phyloP scores from a whole-genome alignment of 2,113 vertebrate genomes.

The Vombatus ursinus region DNA sequence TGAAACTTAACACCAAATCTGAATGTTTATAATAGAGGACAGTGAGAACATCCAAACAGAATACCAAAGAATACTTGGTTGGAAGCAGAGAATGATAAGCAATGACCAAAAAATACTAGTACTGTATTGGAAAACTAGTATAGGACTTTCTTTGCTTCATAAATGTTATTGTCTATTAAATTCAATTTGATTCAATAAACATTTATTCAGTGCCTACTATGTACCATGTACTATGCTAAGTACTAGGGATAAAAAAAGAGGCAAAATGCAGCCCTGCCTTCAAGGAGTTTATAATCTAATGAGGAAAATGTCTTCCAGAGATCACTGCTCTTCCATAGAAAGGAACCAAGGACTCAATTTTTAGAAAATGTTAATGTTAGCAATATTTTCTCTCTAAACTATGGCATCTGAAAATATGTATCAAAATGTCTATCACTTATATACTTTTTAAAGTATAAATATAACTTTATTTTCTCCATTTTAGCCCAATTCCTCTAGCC shows the following conservation, averaged over 20 bases:
- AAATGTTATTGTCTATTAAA: neutral
- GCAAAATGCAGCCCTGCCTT: neutral
- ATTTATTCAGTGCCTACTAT: neutral
- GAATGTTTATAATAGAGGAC: neutral
- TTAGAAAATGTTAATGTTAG: neutral
- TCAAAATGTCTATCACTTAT: neutral
- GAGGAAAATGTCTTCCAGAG: neutral
- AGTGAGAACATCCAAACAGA: constrained; percentile 1
- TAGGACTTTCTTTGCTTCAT: neutral
- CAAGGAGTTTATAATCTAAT: neutral
- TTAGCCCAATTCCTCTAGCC: neutral
- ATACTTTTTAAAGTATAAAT: neutral
- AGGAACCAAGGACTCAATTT: neutral
- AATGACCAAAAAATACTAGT: neutral
- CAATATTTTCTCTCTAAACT: neutral
- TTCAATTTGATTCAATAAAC: neutral
- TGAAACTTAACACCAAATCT: neutral
- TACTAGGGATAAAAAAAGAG: neutral
- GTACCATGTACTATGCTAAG: neutral
- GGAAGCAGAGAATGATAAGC: constrained; percentile 8
- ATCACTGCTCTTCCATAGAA: neutral
- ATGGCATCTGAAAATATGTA: neutral
- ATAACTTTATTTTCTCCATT: neutral
- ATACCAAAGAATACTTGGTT: constrained; percentile 5
- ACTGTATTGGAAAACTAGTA: neutral